phyloP scores from a whole-genome alignment of 2,113 vertebrate genomes.

The Pomatostomus ruficeps region DNA sequence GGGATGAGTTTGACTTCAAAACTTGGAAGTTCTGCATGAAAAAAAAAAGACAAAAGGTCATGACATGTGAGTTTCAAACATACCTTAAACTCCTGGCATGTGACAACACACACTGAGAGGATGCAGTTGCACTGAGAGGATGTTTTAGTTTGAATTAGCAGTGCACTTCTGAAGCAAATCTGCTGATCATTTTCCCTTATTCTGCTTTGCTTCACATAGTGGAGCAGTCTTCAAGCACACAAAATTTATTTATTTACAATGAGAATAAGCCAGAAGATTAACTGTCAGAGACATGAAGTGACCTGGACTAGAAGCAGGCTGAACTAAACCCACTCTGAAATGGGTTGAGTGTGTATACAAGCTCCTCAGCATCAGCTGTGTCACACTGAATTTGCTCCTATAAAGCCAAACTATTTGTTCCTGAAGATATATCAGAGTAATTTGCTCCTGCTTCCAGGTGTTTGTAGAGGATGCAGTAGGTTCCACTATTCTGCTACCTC shows the following conservation, averaged over 20 bases:
- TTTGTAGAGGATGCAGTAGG: neutral
- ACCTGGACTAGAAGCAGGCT: neutral
- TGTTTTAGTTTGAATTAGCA: neutral
- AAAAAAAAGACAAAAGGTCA: neutral
- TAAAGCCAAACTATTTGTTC: neutral
- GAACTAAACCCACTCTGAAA: neutral
- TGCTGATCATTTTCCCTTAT: neutral
- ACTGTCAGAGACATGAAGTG: neutral
- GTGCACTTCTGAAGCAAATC: neutral
- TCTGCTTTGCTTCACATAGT: neutral
- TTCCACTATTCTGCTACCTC: neutral
- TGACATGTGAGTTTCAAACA: neutral
- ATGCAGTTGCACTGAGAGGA: neutral
- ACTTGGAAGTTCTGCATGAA: slow-evolving; percentile 63
- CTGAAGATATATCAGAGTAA: neutral
- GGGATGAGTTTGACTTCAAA: slow-evolving; percentile 71
- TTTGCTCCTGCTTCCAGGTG: neutral
- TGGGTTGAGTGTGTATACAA: neutral
- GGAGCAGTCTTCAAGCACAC: neutral
- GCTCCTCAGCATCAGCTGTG: neutral
- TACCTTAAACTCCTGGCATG: neutral
- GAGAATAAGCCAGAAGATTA: neutral
- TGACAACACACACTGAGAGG: neutral
- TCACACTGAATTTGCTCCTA: neutral
- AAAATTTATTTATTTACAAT: neutral